Base-by-base conservation (phyloP, 2,888 invertebrate species). In the Pseudanteris insignis region DNA sequence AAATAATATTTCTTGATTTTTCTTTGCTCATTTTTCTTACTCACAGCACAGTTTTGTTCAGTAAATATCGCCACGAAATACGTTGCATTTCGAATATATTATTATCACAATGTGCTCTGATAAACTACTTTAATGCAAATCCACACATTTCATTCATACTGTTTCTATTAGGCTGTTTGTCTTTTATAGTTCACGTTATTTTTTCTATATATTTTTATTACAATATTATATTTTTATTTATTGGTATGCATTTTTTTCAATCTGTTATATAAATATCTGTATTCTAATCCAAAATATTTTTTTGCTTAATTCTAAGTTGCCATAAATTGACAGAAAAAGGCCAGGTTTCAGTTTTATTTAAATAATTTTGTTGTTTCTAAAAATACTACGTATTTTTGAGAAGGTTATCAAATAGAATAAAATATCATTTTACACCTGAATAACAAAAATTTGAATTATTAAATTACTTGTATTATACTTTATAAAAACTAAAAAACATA, bases 271-370 rank as follows among this genome's bases (percentile, higher is more conserved):
- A 47, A 43, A 55, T 55, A 41, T 30, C 12, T 34, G 10, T 46
- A 41, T 28, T 65, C 50, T 65, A 68, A 53, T 69, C 67, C 67
- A 70, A 69, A 71, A 71, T 71, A 70, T 70, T 67, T 47, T 65
- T 67, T 63, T 48, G 57, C 66, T 66, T 66, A 55, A 63, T 62
- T 64, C 67, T 61, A 55, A 53, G 30, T 29, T 38, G 14, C 28
- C 38, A 38, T 21, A 48, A 61, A 61, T 55, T 55, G 60, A 53
- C 60, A 47, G 48, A 48, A 41, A 43, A 60, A 50, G 44, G 58
- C 58, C 50, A 30, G 44, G 12, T 14, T 36, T n/a, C n/a, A n/a
- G n/a, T n/a, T n/a, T n/a, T n/a, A n/a, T n/a, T n/a, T n/a, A n/a
- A n/a, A n/a, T n/a, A n/a, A n/a, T n/a, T n/a, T n/a, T n/a, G n/a